phyloP scores from a whole-genome alignment of 1,140 invertebrate genomes.

The Phocides pigmalion region DNA sequence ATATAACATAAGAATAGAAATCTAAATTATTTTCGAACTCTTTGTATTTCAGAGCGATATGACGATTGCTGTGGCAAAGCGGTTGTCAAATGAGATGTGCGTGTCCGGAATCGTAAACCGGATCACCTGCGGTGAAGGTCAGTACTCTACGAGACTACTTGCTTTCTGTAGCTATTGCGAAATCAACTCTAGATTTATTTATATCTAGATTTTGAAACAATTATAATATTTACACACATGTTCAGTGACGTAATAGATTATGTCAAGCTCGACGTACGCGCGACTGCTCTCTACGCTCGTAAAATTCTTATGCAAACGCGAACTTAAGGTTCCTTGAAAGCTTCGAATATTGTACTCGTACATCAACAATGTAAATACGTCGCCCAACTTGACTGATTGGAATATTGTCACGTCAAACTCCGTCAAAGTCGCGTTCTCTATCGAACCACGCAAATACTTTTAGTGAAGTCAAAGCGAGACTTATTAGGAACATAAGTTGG shows the following conservation, averaged over 20 bases:
- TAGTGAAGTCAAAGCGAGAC: background rate
- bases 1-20: no score
- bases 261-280: conserved; percentile 14
- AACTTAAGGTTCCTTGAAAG: conserved; percentile 23
- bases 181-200: no score
- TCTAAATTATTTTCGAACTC: no score
- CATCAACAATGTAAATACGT: conserved; percentile 20
- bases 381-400: conserved; percentile 24
- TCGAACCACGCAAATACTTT: background rate
- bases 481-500: background rate
- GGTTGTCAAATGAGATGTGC: no score
- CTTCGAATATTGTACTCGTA: conserved; percentile 13
- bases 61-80: no score
- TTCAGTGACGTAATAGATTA: conserved; percentile 10
- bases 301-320: conserved; percentile 27
- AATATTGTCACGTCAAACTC: conserved; percentile 11
- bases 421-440: conserved; percentile 13
- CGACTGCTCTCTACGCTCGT: background rate
- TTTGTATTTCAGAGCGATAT: no score
- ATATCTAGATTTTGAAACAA: no score
- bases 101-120: no score
- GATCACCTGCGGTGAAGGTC: no score
- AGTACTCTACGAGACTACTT: no score
- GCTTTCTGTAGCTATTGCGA: no score
- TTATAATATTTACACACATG: background rate